Evolutionary conservation across 2,888 invertebrate genomes (phyloP), one percentile per base, ranked within the genome.

Genomic region (Nomada flava): DNA sequence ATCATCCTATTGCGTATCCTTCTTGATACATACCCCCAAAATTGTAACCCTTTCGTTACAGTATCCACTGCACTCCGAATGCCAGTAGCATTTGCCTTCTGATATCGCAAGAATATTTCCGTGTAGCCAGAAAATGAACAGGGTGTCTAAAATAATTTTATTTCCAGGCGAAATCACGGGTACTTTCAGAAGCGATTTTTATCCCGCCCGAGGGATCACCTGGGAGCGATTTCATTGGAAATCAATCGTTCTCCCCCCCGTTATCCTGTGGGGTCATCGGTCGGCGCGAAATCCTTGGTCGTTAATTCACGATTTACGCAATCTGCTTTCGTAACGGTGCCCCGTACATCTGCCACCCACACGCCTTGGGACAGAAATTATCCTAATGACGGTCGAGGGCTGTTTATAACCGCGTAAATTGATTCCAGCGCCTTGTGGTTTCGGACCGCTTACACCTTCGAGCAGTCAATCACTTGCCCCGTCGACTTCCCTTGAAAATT

Each of bases 301-400:
- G 86, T 90, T 90, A 90, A 91, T 90, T 89, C 86, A 86, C 89
- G 84, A 88, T 87, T 91, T 89, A 88, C 87, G 86, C 89, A 89
- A 89, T 90, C 86, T 76, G 68, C 83, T 90, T 90, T 90, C 86
- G 86, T 83, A 87, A 87, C 83, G 85, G 84, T 86, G 83, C 84
- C 77, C 77, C 83, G 84, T 86, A 86, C 92, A 92, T 92, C 92
- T 92, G 92, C 92, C 92, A 91, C 91, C 91, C 91, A 91, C 91
- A 89, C 87, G 90, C 92, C 91, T 89, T 90, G 90, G 91, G 90
- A 91, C 91, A 90, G 89, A 85, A 90, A 92, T 92, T 90, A 92
- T 91, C 91, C 89, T 92, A 92, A 92, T 91, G 89, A 91, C 88
- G 90, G 90, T 87, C 85, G 87, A 86, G 83, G 83, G 86, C 85